A percentile compares a stretch with the other conserved stretches of the same genome.
phyloP scores from a whole-genome alignment of 2,797 vertebrate genomes.

The Pangasius sanitwongsei region DNA sequence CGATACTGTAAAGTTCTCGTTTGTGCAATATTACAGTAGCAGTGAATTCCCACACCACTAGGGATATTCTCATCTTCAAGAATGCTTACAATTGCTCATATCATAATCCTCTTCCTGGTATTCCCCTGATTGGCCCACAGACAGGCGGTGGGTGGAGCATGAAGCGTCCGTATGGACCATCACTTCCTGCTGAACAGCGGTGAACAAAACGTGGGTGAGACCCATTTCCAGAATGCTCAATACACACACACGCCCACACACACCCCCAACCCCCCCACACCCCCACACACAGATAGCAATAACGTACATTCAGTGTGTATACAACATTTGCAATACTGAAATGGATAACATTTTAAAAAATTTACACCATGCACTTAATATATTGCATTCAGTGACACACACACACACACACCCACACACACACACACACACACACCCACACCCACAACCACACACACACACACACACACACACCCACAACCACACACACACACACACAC shows the following conservation, averaged over 20 bases:
- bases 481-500: slow-evolving; percentile 4
- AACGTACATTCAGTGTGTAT: neutral
- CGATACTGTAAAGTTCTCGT: neutral
- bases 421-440: neutral
- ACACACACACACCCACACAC: neutral
- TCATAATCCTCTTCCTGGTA: slow-evolving; percentile 28
- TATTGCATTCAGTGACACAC: neutral
- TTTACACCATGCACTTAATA: neutral
- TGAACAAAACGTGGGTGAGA: neutral
- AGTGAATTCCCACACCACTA: neutral
- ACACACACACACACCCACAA: neutral
- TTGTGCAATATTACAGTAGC: neutral
- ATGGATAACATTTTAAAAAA: neutral
- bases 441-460: neutral
- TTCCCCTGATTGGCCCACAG: neutral
- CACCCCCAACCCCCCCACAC: too few species aligned
- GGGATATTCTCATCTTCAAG: too few species aligned
- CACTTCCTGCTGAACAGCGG: neutral
- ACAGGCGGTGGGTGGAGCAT: neutral
- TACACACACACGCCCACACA: too few species aligned
- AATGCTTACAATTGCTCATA: neutral
- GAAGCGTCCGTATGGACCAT: neutral
- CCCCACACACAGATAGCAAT: neutral
- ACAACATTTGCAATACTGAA: neutral
- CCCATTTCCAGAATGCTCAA: neutral